phyloP scores from a whole-genome alignment of 2,113 vertebrate genomes.

The Psilopsiagon aymara region DNA sequence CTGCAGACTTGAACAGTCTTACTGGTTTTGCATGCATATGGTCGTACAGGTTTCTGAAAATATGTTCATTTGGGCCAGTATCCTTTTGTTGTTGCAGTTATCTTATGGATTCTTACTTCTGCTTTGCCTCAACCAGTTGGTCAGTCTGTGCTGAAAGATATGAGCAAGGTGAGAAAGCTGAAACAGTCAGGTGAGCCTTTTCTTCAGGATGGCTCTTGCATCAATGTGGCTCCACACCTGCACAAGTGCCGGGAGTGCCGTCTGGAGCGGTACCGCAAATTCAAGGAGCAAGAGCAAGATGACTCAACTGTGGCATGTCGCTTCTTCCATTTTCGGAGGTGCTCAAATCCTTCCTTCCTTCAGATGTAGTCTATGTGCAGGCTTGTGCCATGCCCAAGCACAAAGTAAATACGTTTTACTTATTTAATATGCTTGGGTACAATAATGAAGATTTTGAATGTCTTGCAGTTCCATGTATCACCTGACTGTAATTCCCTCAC shows the following conservation, averaged over 20 bases:
- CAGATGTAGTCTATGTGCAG: not conserved
- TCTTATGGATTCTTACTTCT: slow-evolving; percentile 25
- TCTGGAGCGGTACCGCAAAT: slow-evolving; percentile 94
- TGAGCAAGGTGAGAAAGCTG: slow-evolving; percentile 93
- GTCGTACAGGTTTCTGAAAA: not conserved
- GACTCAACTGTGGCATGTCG: slow-evolving; percentile 97
- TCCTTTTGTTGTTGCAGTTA: not conserved
- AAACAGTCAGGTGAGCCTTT: slow-evolving; percentile 98
- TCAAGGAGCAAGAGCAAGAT: slow-evolving; percentile 92
- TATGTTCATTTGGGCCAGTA: not conserved
- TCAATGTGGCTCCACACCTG: slow-evolving; percentile 96
- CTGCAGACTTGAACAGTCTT: not conserved
- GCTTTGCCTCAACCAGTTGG: slow-evolving; percentile 80
- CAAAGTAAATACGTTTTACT: not conserved
- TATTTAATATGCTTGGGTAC: not conserved
- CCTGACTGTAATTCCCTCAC: not conserved
- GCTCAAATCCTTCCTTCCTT: slow-evolving; percentile 37
- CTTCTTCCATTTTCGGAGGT: slow-evolving; percentile 99
- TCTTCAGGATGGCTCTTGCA: slow-evolving; percentile 97
- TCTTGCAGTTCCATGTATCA: not conserved
- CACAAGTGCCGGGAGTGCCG: slow-evolving; percentile 98
- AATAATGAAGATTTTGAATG: not conserved
- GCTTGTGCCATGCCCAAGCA: not conserved
- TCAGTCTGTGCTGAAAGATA: slow-evolving; percentile 95
- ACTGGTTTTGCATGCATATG: not conserved